A percentile compares a stretch with the other conserved stretches of the same genome.
These are phyloP conservation scores for Cataglyphis rosenhaueri DNA, from an alignment of 2,888 invertebrate species.

Conservation along the genomic window DNA sequence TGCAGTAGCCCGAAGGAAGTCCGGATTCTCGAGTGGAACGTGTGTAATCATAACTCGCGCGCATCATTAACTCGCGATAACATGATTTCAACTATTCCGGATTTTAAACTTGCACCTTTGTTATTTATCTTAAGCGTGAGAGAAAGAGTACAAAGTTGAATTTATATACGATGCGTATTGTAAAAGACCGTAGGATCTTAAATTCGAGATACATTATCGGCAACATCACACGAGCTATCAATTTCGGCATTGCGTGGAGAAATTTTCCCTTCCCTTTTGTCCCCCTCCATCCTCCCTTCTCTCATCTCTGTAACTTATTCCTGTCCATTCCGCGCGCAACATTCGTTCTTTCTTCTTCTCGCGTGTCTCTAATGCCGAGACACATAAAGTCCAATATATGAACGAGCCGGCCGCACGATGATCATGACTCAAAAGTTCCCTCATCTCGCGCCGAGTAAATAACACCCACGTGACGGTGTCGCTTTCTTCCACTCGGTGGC, in stretches of 20 bases:
- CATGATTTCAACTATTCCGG: background rate
- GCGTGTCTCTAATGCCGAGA: conserved; percentile 67
- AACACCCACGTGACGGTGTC: conserved; percentile 78
- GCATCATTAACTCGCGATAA: background rate
- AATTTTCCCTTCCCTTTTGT: background rate
- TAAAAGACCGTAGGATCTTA: conserved; percentile 16
- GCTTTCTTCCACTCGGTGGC: conserved; percentile 79
- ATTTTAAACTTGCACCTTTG: background rate
- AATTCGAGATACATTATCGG: conserved; percentile 31
- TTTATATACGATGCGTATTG: background rate
- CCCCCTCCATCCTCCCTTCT: background rate
- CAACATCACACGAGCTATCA: background rate
- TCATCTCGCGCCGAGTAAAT: conserved; percentile 71
- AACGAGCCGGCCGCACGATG: conserved; percentile 67
- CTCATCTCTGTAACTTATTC: conserved; percentile 43
- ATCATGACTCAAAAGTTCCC: conserved; percentile 74
- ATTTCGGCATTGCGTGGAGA: background rate
- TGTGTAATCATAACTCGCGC: background rate
- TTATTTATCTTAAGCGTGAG: conserved; percentile 26
- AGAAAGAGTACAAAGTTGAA: background rate
- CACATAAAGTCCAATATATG: conserved; percentile 73
- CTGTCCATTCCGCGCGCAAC: conserved; percentile 25
- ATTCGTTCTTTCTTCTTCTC: conserved; percentile 58
- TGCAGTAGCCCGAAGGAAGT: background rate
- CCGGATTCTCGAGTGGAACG: background rate